A percentile compares a stretch with the other conserved stretches of the same genome.
Conservation (phyloP, 2,888 invertebrate genomes). For the Lissocephala sabroskyi region DNA sequence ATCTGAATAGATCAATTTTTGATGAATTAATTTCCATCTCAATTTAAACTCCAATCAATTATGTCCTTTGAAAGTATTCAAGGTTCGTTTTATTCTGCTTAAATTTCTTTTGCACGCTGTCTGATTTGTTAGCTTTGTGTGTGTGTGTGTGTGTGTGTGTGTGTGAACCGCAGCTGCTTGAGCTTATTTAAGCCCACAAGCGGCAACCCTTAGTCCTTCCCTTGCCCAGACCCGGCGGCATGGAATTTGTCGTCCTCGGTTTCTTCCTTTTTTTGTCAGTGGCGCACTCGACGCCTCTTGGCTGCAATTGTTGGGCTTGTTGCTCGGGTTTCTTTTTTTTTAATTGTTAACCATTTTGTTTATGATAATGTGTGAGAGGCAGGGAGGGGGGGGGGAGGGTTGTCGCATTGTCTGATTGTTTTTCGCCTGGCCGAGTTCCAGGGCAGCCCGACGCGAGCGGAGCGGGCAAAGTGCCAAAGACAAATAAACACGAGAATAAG, state of each 20-base stretch:
- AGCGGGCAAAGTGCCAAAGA: no score
- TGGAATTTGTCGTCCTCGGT: constrained; percentile 45
- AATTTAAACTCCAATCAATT: no score
- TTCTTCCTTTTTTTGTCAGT: not conserved
- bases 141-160: not conserved
- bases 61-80: no score
- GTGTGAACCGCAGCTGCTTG: constrained; percentile 41
- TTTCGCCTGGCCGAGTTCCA: constrained; percentile 27
- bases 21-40: no score
- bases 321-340: constrained; percentile 47
- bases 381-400: constrained; percentile 12
- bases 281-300: not conserved
- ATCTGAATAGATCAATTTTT: no score
- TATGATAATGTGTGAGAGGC: constrained; percentile 21
- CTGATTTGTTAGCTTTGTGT: constrained; percentile 56
- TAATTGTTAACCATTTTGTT: constrained; percentile 56
- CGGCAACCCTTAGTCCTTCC: no score
- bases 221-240: constrained; percentile 28
- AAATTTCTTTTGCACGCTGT: constrained; percentile 12
- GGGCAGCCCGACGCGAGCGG: not conserved
- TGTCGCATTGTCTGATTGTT: constrained; percentile 49
- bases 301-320: constrained; percentile 57
- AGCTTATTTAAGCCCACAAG: constrained; percentile 43
- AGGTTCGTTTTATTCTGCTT: no score
- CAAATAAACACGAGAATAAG: constrained; percentile 1